A percentile compares a stretch with the other conserved stretches of the same genome.
Conservation (phyloP, 1,140 invertebrate genomes). For the Spodoptera litura region DNA sequence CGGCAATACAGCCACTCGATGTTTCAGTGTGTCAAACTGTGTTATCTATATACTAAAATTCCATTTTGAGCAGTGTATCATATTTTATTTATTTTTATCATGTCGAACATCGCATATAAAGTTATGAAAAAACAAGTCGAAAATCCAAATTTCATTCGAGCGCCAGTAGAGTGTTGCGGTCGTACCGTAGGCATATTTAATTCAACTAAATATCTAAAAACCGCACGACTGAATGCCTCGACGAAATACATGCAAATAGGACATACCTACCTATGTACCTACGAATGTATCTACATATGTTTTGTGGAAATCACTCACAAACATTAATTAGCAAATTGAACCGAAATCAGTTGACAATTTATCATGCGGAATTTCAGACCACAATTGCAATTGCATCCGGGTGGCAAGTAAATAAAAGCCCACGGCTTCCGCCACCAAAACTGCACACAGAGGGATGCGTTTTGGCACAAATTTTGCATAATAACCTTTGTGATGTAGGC, state of each 20-base stretch:
- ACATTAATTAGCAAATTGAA: slow-evolving; percentile 62
- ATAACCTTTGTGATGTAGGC: slow-evolving; percentile 63
- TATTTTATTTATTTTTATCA: slow-evolving; percentile 16
- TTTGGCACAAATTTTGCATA: slow-evolving; percentile 73
- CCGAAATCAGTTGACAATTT: slow-evolving; percentile 65
- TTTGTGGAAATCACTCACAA: slow-evolving; percentile 53
- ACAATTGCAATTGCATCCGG: slow-evolving; percentile 61
- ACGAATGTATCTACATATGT: slow-evolving; percentile 13
- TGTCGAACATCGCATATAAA: background rate
- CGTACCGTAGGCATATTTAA: background rate
- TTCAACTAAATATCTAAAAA: background rate
- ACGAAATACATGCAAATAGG: background rate
- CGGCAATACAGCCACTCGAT: slow-evolving; percentile 16
- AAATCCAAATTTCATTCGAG: slow-evolving; percentile 1
- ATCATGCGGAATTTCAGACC: slow-evolving; percentile 64
- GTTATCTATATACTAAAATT: slow-evolving; percentile 15
- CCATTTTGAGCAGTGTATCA: slow-evolving; percentile 1
- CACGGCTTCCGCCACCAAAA: slow-evolving; percentile 61
- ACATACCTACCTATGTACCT: background rate
- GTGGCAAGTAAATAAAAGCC: slow-evolving; percentile 65
- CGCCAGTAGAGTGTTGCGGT: background rate
- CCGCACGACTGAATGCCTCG: background rate
- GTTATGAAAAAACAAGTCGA: background rate
- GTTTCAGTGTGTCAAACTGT: slow-evolving; percentile 30
- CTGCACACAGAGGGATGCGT: slow-evolving; percentile 61